phyloP scores from a whole-genome alignment of 2,113 vertebrate species.

The Saccopteryx bilineata region DNA sequence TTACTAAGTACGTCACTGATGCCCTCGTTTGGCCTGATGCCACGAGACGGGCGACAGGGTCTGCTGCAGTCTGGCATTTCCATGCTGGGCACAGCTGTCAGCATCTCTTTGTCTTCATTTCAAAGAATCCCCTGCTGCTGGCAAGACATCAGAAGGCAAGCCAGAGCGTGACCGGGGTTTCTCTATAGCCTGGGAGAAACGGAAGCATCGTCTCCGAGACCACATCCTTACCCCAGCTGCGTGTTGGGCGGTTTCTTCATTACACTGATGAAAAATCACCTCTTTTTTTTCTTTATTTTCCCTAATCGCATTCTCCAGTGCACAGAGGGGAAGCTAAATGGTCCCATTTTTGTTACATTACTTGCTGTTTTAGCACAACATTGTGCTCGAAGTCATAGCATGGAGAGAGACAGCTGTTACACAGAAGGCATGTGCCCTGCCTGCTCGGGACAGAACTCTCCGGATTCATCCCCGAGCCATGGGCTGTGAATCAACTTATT shows the following conservation, averaged over 20 bases:
- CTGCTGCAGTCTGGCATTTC: constrained; percentile 85
- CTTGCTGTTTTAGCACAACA: constrained; percentile 80
- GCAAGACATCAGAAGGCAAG: constrained; percentile 87
- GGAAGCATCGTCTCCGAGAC: constrained; percentile 76
- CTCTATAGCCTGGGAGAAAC: constrained; percentile 83
- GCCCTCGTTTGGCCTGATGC: constrained; percentile 86
- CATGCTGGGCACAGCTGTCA: constrained; percentile 88
- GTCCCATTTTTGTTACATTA: constrained; percentile 73
- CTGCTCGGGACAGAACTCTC: constrained; percentile 78
- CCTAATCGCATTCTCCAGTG: constrained; percentile 74
- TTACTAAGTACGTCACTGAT: constrained; percentile 83
- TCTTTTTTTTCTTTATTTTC: constrained; percentile 73
- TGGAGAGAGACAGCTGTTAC: constrained; percentile 72
- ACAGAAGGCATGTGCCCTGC: constrained; percentile 79
- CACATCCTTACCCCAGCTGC: constrained; percentile 62
- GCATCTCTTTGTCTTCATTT: constrained; percentile 88
- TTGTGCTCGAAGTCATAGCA: constrained; percentile 64
- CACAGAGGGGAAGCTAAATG: constrained; percentile 60
- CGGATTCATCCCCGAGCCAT: constrained; percentile 76
- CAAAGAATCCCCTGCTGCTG: constrained; percentile 87
- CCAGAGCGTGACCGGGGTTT: constrained; percentile 83
- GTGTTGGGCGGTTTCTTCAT: constrained; percentile 77
- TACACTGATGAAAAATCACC: constrained; percentile 75
- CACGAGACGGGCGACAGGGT: constrained; percentile 83
- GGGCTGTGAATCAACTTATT: constrained; percentile 69